Evolutionary conservation across 2,888 invertebrate genomes (phyloP).

Genomic region (Xiphydria camelus): DNA sequence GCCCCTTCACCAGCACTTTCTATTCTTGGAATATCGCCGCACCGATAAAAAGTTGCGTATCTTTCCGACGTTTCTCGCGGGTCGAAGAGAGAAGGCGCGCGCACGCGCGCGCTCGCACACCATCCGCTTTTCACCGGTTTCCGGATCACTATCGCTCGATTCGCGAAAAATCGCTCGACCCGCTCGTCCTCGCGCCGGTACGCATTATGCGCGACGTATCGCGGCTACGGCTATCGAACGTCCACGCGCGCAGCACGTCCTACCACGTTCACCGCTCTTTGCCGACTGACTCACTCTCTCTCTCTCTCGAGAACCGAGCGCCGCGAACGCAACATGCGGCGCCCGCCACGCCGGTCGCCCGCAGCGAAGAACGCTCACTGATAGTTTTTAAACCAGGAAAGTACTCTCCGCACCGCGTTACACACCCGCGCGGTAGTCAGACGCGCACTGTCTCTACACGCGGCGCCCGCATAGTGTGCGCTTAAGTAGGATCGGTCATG

Average conservation of each 20-base stretch:
- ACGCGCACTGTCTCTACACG: conserved; percentile 5
- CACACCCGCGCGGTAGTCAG: neutral
- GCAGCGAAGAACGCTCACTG: conserved; percentile 25
- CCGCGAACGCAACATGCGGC: conserved; percentile 7
- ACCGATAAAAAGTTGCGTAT: no score
- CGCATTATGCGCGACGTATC: no score
- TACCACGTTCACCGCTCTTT: conserved; percentile 24
- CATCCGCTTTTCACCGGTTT: no score
- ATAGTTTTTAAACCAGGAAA: conserved; percentile 39
- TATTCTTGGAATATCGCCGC: no score
- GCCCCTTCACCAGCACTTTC: no score
- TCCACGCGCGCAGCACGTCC: conserved; percentile 5
- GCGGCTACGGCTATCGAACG: no score
- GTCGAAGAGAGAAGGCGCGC: no score
- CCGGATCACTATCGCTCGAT: no score
- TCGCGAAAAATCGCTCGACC: no score
- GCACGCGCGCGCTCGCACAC: no score
- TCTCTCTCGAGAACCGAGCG: conserved; percentile 18
- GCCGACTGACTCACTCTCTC: conserved; percentile 34
- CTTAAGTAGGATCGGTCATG: conserved; percentile 29
- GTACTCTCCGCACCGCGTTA: conserved; percentile 3
- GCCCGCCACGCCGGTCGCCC: conserved; percentile 18
- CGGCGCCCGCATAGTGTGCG: conserved; percentile 14
- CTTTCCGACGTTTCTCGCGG: no score
- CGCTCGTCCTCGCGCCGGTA: no score